Evolutionary conservation across 2,888 invertebrate genomes (phyloP).

Genomic region (Sinelater perroti): DNA sequence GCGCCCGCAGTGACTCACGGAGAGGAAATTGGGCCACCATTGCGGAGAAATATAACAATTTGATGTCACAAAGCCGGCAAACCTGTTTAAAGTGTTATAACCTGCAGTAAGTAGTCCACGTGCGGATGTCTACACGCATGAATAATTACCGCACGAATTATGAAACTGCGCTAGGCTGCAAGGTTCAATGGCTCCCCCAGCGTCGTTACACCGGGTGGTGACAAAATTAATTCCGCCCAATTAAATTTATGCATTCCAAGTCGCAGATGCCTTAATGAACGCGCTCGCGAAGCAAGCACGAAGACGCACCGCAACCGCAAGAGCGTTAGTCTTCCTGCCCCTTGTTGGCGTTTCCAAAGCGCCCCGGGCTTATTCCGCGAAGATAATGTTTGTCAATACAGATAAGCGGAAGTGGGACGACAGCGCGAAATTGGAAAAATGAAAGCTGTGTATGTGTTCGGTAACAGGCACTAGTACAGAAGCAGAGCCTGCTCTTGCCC

Average conservation of each 20-base stretch:
- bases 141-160: constrained; percentile 25
- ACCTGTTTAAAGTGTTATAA: constrained; percentile 43
- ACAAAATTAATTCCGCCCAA: constrained; percentile 31
- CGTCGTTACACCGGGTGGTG: background rate
- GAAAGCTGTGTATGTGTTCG: constrained; percentile 14
- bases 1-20: constrained; percentile 1
- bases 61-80: constrained; percentile 33
- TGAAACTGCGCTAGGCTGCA: constrained; percentile 15
- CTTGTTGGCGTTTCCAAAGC: too few species aligned
- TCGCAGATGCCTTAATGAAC: constrained; percentile 19
- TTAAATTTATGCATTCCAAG: constrained; percentile 32
- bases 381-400: constrained; percentile 1
- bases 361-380: too few species aligned
- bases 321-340: too few species aligned
- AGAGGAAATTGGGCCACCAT: constrained; percentile 37
- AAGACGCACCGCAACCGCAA: too few species aligned
- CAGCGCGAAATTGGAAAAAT: constrained; percentile 17
- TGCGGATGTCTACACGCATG: constrained; percentile 25
- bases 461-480: constrained; percentile 1
- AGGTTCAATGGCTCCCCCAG: constrained; percentile 26
- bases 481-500: too few species aligned
- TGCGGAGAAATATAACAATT: constrained; percentile 39
- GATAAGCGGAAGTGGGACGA: constrained; percentile 18
- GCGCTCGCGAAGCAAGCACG: constrained; percentile 2
- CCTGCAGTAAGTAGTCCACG: constrained; percentile 31